Conservation (phyloP, 1,140 invertebrate genomes). For the Gyrodactylus bullatarudis region DNA sequence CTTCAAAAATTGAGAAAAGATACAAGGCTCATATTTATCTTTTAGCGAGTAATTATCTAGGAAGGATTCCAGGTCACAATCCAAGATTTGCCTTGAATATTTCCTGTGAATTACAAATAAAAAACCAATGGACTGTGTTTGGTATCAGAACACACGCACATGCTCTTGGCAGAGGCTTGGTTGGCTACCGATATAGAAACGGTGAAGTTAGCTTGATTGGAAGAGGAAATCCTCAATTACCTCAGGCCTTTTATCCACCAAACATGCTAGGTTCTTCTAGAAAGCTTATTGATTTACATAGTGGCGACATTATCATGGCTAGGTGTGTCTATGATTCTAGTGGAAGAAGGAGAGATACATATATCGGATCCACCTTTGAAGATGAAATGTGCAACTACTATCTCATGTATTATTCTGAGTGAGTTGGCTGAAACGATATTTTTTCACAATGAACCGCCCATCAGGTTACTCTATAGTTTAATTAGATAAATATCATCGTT, state of each 20-base stretch:
- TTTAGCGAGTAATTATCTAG: background rate
- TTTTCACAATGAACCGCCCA: no score
- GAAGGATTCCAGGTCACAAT: background rate
- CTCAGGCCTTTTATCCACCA: slow-evolving; percentile 74
- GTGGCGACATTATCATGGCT: slow-evolving; percentile 37
- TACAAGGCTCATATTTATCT: background rate
- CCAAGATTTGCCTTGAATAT: slow-evolving; percentile 8
- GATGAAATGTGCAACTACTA: slow-evolving; percentile 99
- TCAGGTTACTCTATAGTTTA: no score
- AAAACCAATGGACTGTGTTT: slow-evolving; percentile 57
- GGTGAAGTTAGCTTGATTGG: slow-evolving; percentile 31
- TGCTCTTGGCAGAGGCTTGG: slow-evolving; percentile 43
- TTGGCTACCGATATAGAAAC: slow-evolving; percentile 31
- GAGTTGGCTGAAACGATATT: no score
- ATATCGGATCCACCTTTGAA: slow-evolving; percentile 48
- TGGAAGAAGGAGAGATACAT: slow-evolving; percentile 25
- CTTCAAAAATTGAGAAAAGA: background rate
- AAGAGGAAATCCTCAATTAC: slow-evolving; percentile 52
- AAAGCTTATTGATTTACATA: slow-evolving; percentile 19
- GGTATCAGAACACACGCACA: slow-evolving; percentile 79
- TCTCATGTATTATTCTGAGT: slow-evolving; percentile 50
- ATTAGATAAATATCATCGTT: no score
- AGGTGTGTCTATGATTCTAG: slow-evolving; percentile 30
- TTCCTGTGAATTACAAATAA: slow-evolving; percentile 28
- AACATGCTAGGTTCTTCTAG: slow-evolving; percentile 17